Base-by-base conservation (phyloP, 1,140 invertebrate species). In the Maconellicoccus hirsutus region DNA sequence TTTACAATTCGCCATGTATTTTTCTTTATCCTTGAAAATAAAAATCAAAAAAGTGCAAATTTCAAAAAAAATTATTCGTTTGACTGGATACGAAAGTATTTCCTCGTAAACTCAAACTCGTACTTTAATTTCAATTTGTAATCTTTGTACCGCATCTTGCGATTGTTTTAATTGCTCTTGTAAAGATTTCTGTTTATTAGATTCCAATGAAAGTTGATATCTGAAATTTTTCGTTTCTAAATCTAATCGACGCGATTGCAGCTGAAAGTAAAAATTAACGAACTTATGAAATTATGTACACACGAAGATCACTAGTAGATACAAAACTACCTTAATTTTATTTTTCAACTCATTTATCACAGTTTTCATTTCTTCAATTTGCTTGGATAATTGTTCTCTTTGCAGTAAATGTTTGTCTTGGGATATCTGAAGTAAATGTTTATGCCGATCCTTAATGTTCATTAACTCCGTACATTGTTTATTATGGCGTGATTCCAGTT, bases 191-290 rank as follows among this genome's bases (percentile, higher is more conserved):
- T 86, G 84, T 73, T 88, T 90, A 33, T 81, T 79, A 52, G 87
- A 83, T 79, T 91, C 89, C 0, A 78, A 74, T 29, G 86, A 84
- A 22, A 90, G 76, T 76, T 89, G 86, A 74, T 89, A 86, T 72
- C 85, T 87, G 71, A 84, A 84, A 74, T 86, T 89, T 79, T 90
- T 91, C 14, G 81, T 82, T 79, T 90, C 88, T 59, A 91, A 77
- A 27, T 83, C 80, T 16, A 89, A 77, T 74, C 86, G 87, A 69
- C 86, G 83, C 42, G 61, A 66, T 22, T 66, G 61, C 10, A 66
- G 61, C 61, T 66, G 25, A 10, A 33, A n/a, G n/a, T n/a, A n/a
- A n/a, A n/a, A n/a, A n/a, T n/a, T n/a, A n/a, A n/a, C n/a, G n/a
- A n/a, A n/a, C n/a, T n/a, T n/a, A n/a, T n/a, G n/a, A n/a, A n/a